Evolutionary conservation across 2,888 invertebrate species (phyloP).

Genomic region (Dromius quadrimaculatus): DNA sequence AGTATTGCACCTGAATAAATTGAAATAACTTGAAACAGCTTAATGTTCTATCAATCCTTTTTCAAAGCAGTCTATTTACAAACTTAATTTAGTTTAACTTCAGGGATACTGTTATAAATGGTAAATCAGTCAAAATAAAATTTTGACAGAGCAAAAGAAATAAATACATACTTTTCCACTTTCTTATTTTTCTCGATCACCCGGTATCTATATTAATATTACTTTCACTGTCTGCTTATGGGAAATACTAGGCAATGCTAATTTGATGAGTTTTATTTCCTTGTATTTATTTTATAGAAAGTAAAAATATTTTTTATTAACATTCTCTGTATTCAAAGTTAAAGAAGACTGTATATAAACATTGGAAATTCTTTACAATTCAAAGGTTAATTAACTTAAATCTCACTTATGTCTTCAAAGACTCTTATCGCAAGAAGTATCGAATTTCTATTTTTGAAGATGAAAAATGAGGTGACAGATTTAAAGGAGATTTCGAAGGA

Average conservation of each 20-base stretch:
- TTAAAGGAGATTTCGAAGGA: background rate
- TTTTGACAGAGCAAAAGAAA: too few relatives aligned
- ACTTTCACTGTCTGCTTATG: slow-evolving; percentile 29
- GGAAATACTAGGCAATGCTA: slow-evolving; percentile 4
- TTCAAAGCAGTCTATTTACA: too few relatives aligned
- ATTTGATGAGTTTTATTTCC: slow-evolving; percentile 24
- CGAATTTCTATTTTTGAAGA: slow-evolving; percentile 2
- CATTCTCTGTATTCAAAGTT: too few relatives aligned
- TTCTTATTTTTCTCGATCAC: background rate
- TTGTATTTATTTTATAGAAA: slow-evolving; percentile 28
- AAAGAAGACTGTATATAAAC: too few relatives aligned
- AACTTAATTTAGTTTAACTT: too few relatives aligned
- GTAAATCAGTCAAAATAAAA: too few relatives aligned
- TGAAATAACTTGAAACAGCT: too few relatives aligned
- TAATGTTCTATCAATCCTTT: too few relatives aligned
- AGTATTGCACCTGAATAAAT: too few relatives aligned
- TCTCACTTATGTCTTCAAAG: background rate
- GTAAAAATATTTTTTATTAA: slow-evolving; percentile 3
- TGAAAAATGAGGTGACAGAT: background rate
- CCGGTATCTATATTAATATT: slow-evolving; percentile 9
- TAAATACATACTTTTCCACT: too few relatives aligned
- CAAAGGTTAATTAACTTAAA: slow-evolving; percentile 7
- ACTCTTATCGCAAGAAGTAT: background rate
- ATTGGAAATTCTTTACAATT: slow-evolving; percentile 6
- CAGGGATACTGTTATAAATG: too few relatives aligned